A percentile compares a stretch with the other conserved stretches of the same genome.
Conservation (phyloP, 2,113 vertebrate species). For the Polyodon spathula region DNA sequence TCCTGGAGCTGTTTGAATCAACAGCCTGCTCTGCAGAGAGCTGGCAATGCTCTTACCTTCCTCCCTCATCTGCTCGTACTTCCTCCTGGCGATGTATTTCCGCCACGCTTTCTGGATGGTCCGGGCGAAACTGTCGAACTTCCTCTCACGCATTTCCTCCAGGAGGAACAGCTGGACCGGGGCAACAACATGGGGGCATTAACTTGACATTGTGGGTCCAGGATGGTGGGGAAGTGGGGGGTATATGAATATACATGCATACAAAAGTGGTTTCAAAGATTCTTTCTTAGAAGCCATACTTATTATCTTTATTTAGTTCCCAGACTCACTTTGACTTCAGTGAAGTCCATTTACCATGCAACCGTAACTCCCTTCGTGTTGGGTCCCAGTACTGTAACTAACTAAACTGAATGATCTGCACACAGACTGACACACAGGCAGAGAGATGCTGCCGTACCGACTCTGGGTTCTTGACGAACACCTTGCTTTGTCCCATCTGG, state of each 20-base stretch:
- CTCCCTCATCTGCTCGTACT: conserved; percentile 92
- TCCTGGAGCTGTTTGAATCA: no score
- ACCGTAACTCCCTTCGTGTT: no score
- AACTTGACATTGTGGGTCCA: not conserved
- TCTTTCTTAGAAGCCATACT: no score
- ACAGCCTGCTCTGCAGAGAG: no score
- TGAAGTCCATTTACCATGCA: no score
- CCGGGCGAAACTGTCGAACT: conserved; percentile 84
- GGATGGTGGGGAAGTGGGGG: no score
- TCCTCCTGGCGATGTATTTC: conserved; percentile 69
- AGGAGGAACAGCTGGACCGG: conserved; percentile 79
- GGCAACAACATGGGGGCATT: not conserved
- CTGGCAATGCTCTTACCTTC: conserved; percentile 66
- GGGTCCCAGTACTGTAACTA: no score
- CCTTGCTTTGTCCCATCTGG: conserved; percentile 84
- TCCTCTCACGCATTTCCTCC: conserved; percentile 91
- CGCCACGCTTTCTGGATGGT: conserved; percentile 94
- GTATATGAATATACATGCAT: no score
- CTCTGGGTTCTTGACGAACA: conserved; percentile 94
- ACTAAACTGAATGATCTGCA: no score
- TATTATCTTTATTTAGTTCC: no score
- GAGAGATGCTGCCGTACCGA: conserved; percentile 56
- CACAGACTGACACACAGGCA: not conserved
- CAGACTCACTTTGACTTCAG: no score
- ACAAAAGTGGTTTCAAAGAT: no score